Percentiles rank a stretch among this genome's conserved stretches.
phyloP scores from a whole-genome alignment of 30 jellyfish, hydroid and myxozoan genomes.

The Catostylus mosaicus region DNA sequence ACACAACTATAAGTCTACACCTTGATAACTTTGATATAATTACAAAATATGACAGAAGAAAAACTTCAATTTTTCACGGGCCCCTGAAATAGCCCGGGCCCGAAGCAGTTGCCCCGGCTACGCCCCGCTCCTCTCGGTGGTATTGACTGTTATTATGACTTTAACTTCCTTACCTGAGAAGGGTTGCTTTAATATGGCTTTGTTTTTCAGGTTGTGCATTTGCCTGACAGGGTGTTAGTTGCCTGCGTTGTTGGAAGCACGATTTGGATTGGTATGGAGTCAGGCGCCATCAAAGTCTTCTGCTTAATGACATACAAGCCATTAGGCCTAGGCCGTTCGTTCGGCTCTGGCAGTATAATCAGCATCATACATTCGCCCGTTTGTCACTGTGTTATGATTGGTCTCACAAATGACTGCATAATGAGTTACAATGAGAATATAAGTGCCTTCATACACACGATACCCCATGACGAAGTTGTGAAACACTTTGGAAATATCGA shows the following conservation, averaged over 20 bases:
- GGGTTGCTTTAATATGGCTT: not conserved
- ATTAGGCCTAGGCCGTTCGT: conserved; percentile 81
- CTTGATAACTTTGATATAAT: too few species aligned
- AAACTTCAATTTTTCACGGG: too few species aligned
- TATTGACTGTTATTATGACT: not conserved
- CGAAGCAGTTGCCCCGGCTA: too few species aligned
- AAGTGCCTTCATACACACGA: conserved; percentile 39
- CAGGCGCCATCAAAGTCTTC: conserved; percentile 82
- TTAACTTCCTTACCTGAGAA: not conserved
- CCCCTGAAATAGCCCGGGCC: too few species aligned
- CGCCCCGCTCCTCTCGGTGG: too few species aligned
- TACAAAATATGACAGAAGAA: too few species aligned
- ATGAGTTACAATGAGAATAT: conserved; percentile 75
- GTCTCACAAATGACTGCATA: conserved; percentile 73
- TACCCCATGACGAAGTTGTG: conserved; percentile 52
- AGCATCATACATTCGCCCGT: conserved; percentile 86
- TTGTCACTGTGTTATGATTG: conserved; percentile 79
- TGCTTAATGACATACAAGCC: conserved; percentile 87
- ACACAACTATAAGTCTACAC: too few species aligned
- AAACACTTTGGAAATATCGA: conserved; percentile 31
- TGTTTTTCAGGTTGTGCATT: conserved; percentile 60
- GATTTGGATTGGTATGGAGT: conserved; percentile 89
- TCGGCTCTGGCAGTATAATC: conserved; percentile 65
- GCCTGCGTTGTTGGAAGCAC: conserved; percentile 96
- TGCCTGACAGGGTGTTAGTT: conserved; percentile 50